These are phyloP conservation scores for Apamea anceps DNA, from an alignment of 2,888 invertebrate genomes.

Conservation along the genomic window DNA sequence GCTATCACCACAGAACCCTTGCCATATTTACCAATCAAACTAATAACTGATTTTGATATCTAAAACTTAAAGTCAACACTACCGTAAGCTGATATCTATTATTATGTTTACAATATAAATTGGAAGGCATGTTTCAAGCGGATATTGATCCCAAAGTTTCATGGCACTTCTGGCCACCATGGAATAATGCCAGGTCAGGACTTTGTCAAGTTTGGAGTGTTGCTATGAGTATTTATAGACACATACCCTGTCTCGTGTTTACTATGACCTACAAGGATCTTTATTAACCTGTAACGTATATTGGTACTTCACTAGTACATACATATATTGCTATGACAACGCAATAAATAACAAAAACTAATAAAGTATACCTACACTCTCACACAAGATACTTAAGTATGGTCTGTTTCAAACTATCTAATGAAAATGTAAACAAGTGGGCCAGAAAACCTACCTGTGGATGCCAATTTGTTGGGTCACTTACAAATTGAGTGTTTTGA, in stretches of 20 bases:
- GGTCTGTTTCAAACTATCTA: neutral
- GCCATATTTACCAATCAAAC: slow-evolving; percentile 6
- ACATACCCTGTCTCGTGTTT: neutral
- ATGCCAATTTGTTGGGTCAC: neutral
- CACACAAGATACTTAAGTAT: neutral
- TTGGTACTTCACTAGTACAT: neutral
- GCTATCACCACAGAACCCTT: too few relatives aligned
- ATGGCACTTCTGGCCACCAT: slow-evolving; percentile 16
- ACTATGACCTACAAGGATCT: neutral
- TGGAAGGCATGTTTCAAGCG: slow-evolving; percentile 30
- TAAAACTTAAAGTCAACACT: slow-evolving; percentile 47
- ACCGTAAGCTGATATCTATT: slow-evolving; percentile 35
- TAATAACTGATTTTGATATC: slow-evolving; percentile 50
- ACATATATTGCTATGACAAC: neutral
- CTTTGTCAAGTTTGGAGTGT: slow-evolving; percentile 15
- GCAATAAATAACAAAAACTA: neutral
- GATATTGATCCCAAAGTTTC: slow-evolving; percentile 39
- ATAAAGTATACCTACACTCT: neutral
- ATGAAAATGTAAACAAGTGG: neutral
- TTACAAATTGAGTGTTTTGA: neutral
- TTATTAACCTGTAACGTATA: slow-evolving; percentile 3
- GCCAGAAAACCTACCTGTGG: neutral
- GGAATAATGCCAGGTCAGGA: slow-evolving; percentile 31
- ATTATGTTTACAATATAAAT: slow-evolving; percentile 36
- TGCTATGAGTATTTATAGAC: neutral